Base-by-base conservation (phyloP, 2,797 vertebrate species). In the Perodicticus potto region DNA sequence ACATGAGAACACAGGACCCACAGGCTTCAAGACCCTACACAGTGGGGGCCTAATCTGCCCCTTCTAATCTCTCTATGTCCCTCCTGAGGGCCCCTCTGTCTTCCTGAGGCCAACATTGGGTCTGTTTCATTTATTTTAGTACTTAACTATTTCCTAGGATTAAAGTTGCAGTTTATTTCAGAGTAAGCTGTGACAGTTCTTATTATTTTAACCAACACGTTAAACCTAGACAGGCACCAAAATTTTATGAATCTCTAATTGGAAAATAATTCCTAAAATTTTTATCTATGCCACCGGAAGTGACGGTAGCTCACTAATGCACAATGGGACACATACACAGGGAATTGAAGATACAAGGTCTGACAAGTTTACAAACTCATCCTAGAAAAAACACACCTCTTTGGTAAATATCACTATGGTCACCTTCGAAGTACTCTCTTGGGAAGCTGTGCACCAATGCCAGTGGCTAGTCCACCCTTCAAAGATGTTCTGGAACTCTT, bases 191-290 rank as follows among this genome's bases (percentile, higher is more conserved):
- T 57, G 77, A 61, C 85, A 29, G 25, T 34, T 86, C 76, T 89
- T 72, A 49, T 92, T 80, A 70, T 78, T 96, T 63, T 74, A 55
- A 19, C 82, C 22, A 65, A 13, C 32, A 82, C 29, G 4, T 95
- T 59, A 74, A 96, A 32, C 29, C 11, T 65, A 70, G 37, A 45
- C 4, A 92, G 80, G 45, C 43, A 94, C 29, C 72, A 83, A 70
- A 20, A 69, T 77, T 74, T 95, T 87, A 94, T 7, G 57, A 90
- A 43, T 67, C 25, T 81, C 88, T 92, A 89, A 81, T 85, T 93
- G 82, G 70, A 94, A 88, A 72, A 32, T 17, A 88, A 96, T 93
- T 92, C 61, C 25, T 69, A 63, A 72, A 70, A 57, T 43, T 82
- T 32, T 89, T 94, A 70, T 57, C 13, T 9, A 74, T 82, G 25